phyloP scores from a whole-genome alignment of 1,140 invertebrate species.

The Diorhabda elongata region DNA sequence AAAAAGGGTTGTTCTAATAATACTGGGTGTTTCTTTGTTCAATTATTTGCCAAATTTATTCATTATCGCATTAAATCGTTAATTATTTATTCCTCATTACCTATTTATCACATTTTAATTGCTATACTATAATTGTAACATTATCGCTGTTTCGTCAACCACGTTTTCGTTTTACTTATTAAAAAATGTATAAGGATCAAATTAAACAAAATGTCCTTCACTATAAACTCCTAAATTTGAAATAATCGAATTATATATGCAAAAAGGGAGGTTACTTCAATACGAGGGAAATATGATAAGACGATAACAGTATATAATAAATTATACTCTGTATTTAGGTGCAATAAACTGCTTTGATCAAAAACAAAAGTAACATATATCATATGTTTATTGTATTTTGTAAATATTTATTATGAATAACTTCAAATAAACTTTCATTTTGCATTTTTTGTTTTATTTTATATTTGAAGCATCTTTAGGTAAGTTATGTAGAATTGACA shows the following conservation, averaged over 20 bases:
- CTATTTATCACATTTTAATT: neutral
- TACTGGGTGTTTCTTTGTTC: neutral
- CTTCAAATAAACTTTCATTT: conserved; percentile 1
- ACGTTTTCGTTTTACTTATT: no score
- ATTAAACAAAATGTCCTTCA: neutral
- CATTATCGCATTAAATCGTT: conserved; percentile 15
- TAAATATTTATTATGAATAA: conserved; percentile 19
- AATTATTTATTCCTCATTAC: conserved; percentile 5
- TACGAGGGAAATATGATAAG: neutral
- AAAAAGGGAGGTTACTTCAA: neutral
- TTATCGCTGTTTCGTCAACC: no score
- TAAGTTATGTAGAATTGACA: no score
- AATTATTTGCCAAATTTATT: conserved; percentile 4
- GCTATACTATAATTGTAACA: no score
- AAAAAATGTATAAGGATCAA: no score
- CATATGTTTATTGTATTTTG: conserved; percentile 20
- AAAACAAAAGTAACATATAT: conserved; percentile 11
- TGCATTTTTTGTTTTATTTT: neutral
- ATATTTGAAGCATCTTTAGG: no score
- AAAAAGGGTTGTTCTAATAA: neutral
- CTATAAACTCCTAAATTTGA: neutral
- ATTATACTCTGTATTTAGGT: neutral
- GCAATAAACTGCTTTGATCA: neutral
- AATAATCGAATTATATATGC: conserved; percentile 3
- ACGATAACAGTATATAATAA: neutral